Percentiles rank a stretch among this genome's conserved stretches.
phyloP scores from a whole-genome alignment of 2,797 vertebrate species.

The Pantherophis alleghaniensis region DNA sequence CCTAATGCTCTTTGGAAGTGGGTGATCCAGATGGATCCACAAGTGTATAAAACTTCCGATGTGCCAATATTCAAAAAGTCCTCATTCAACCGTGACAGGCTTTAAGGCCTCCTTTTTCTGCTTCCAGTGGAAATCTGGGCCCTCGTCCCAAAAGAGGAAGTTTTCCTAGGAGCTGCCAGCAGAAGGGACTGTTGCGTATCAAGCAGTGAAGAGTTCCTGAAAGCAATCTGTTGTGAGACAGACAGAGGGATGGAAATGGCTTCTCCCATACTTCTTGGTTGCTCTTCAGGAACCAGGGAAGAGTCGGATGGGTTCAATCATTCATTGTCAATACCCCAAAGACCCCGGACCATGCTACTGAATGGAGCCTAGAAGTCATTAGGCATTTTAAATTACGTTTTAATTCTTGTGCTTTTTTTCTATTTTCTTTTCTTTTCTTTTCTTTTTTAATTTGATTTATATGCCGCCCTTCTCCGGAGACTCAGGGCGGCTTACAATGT shows the following conservation, averaged over 20 bases:
- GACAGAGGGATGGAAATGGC: conserved; percentile 47
- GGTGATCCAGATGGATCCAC: background rate
- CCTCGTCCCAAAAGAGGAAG: conserved; percentile 23
- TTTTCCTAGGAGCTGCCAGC: background rate
- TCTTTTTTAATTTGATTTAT: too few relatives aligned
- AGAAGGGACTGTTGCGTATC: background rate
- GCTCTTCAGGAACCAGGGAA: conserved; percentile 54
- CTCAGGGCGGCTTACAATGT: too few relatives aligned
- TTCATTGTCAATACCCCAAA: conserved; percentile 2
- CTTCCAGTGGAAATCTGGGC: background rate
- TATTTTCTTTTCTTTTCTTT: background rate
- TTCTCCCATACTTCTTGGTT: background rate
- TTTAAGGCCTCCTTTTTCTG: background rate
- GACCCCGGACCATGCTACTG: background rate
- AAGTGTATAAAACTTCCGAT: background rate
- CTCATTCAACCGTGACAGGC: background rate
- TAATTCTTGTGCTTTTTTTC: background rate
- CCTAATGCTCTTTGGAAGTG: conserved; percentile 13
- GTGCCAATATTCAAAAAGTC: background rate
- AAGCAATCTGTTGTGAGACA: conserved; percentile 51
- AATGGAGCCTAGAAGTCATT: background rate
- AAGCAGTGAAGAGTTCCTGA: conserved; percentile 51
- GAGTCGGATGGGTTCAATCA: conserved; percentile 36
- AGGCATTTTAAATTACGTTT: background rate
- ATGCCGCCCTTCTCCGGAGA: too few relatives aligned